These are phyloP conservation scores for Clupea harengus DNA, from an alignment of 2,113 vertebrate genomes.

Conservation along the genomic window DNA sequence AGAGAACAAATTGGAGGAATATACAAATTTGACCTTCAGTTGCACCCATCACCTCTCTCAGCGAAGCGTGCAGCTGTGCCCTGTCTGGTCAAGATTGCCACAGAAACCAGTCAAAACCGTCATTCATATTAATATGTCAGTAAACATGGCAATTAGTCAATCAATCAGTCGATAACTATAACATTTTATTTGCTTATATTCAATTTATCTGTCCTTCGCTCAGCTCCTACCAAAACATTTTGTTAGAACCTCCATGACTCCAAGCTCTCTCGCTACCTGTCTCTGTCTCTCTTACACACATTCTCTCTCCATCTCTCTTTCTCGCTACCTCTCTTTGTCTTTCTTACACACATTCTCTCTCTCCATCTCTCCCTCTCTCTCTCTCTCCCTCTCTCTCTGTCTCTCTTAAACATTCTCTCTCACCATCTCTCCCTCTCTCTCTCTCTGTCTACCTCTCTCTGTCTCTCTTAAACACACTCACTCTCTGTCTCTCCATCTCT, in stretches of 20 bases:
- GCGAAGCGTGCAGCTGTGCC: neutral
- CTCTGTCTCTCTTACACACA: too few relatives aligned
- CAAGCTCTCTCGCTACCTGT: too few relatives aligned
- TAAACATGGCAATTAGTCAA: neutral
- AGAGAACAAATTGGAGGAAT: slow-evolving; percentile 16
- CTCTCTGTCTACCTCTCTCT: neutral
- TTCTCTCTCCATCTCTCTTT: too few relatives aligned
- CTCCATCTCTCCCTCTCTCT: too few relatives aligned
- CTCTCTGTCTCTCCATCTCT: neutral
- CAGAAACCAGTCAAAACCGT: neutral
- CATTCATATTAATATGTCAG: neutral
- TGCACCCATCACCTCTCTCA: neutral
- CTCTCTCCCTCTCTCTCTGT: neutral
- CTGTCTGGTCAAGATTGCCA: neutral
- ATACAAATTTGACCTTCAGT: neutral
- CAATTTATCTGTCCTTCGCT: too few relatives aligned
- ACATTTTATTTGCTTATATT: too few relatives aligned
- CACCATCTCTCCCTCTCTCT: neutral
- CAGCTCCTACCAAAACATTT: too few relatives aligned
- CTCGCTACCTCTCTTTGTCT: too few relatives aligned
- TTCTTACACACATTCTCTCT: too few relatives aligned
- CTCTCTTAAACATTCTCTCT: neutral
- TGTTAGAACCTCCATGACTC: too few relatives aligned
- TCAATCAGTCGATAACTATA: too few relatives aligned
- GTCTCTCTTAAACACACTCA: too few relatives aligned